Conservation (phyloP, 2,797 vertebrate species). For the Microctenopoma steveboyesi region DNA sequence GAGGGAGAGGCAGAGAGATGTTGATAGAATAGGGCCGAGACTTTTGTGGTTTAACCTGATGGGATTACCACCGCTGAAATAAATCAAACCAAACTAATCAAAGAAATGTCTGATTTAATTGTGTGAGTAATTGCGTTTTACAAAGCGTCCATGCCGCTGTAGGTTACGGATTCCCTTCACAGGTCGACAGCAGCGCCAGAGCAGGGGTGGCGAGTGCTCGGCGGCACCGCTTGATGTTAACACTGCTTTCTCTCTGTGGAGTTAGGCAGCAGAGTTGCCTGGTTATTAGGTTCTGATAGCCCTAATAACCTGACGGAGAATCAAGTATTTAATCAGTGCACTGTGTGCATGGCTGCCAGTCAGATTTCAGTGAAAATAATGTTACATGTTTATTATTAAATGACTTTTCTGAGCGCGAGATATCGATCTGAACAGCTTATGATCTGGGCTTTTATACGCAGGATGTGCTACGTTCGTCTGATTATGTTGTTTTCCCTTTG, state of each 20-base stretch:
- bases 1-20: conserved; percentile 44
- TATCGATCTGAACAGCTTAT: conserved; percentile 12
- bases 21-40: conserved; percentile 67
- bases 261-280: conserved; percentile 21
- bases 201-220: conserved; percentile 24
- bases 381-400: conserved; percentile 28
- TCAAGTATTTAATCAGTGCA: conserved; percentile 29
- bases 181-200: conserved; percentile 23
- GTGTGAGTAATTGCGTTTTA: conserved; percentile 78
- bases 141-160: conserved; percentile 46
- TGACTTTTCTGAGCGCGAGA: too few species aligned
- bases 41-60: conserved; percentile 72
- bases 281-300: conserved; percentile 9
- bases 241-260: conserved; percentile 30
- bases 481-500: not conserved
- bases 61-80: conserved; percentile 74
- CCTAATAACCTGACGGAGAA: conserved; percentile 27
- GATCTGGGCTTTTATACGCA: conserved; percentile 13
- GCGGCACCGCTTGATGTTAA: conserved; percentile 33
- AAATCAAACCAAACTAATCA: conserved; percentile 79
- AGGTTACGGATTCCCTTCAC: conserved; percentile 58
- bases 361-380: conserved; percentile 7
- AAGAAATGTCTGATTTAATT: conserved; percentile 81
- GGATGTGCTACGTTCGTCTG: not conserved
- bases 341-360: not conserved